Base-by-base conservation (phyloP, 2,888 invertebrate species). In the Heliconius erato region DNA sequence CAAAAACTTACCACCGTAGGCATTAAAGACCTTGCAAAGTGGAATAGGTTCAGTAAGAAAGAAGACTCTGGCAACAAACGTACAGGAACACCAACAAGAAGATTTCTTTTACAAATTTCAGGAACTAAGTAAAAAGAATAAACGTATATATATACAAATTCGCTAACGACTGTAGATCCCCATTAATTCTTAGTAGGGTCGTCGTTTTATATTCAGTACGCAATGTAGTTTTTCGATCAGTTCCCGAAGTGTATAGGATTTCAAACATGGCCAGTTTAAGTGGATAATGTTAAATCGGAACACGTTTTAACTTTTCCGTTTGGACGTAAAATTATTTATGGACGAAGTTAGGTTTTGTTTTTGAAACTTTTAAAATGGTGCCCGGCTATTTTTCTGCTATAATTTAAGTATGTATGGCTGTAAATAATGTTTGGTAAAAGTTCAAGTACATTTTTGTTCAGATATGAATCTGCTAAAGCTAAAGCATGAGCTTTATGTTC, bases 201-300 rank as follows among this genome's bases (percentile, higher is more conserved):
- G 0, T 68, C 35, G 14, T 49, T 77, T 77, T 63, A 63, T 77
- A 81, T 81, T 81, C 81, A 71, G 71, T 35, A 71, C 77, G 68
- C 69, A 63, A 14, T 65, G n/a, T 74, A 71, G 59, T 63, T 81
- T 77, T 81, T 77, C 77, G 81, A 77, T 81, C 81, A 81, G 63
- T 71, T 68, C 68, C 69, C 63, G 67, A 49, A 80, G 71, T 71
- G 76, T 69, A 78, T 78, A 68, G 59, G 68, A 74, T 59, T n/a
- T 40, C 71, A 54, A 81, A 81, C 69, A 59, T 44, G 69, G 26
- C 44, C 68, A 77, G 77, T 71, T 77, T 59, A 77, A 81, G 76
- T 77, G 71, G 76, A 67, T 63, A 67, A 77, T 77, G 40, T 77
- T 71, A 68, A 67, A 68, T 76, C 63, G 44, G 69, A 44, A 69